These are phyloP conservation scores for Hippotragus niger DNA, from an alignment of 2,113 vertebrate species.

Conservation along the genomic window DNA sequence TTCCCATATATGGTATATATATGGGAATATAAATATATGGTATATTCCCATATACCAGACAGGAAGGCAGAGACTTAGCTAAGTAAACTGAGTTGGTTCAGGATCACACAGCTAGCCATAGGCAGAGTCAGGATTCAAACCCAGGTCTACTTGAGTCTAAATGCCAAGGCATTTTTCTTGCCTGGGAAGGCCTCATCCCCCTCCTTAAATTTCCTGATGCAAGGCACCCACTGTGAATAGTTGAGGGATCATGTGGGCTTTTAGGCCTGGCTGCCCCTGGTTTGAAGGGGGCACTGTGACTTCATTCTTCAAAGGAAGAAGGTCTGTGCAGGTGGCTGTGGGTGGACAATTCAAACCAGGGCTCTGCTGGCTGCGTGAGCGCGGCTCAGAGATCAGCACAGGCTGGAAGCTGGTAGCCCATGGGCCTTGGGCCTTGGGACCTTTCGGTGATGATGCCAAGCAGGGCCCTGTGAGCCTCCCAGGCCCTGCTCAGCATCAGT, in stretches of 20 bases:
- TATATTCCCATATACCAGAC: too few relatives aligned
- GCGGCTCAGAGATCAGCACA: rapidly evolving
- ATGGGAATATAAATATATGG: too few relatives aligned
- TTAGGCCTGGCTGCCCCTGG: too few relatives aligned
- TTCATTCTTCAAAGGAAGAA: neutral
- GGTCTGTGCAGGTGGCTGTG: too few relatives aligned
- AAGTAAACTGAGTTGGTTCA: rapidly evolving
- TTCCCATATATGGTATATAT: too few relatives aligned
- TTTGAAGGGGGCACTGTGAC: neutral
- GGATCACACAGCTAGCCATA: neutral
- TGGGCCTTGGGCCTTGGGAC: too few relatives aligned
- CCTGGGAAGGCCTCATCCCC: neutral
- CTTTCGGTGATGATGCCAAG: neutral
- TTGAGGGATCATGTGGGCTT: neutral
- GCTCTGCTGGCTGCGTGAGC: neutral
- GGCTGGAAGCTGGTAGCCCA: neutral
- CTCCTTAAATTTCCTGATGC: neutral
- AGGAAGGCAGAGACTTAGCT: neutral
- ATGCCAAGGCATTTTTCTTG: neutral
- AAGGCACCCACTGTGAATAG: neutral
- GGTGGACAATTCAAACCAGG: neutral
- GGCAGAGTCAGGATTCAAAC: neutral
- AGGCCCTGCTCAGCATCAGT: neutral
- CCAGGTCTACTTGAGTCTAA: neutral
- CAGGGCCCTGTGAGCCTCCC: neutral